Evolutionary conservation across 2,113 vertebrate species (phyloP).

Genomic region (Uria aalge): DNA sequence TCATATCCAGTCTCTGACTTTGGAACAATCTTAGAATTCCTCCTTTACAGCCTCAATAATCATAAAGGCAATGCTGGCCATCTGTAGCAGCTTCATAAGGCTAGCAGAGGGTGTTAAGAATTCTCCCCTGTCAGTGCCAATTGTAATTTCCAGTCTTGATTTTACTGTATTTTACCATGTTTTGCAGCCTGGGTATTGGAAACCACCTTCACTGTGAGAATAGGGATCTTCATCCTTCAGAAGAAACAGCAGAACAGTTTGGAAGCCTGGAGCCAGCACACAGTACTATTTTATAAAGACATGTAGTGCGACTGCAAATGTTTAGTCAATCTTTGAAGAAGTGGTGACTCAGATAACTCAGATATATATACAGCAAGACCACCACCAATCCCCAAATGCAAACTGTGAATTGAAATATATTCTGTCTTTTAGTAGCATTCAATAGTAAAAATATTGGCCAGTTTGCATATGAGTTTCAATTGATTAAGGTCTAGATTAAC

Average conservation of each 20-base stretch:
- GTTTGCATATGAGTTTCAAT: neutral
- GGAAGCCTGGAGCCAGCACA: neutral
- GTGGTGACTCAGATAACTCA: too few relatives aligned
- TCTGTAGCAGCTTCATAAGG: neutral
- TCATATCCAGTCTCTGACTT: neutral
- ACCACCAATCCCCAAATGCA: neutral
- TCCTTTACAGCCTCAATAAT: neutral
- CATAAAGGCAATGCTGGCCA: neutral
- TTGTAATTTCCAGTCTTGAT: neutral
- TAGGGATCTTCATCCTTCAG: neutral
- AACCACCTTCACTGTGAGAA: neutral
- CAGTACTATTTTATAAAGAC: neutral
- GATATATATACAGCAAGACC: neutral
- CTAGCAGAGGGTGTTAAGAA: neutral
- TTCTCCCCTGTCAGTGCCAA: neutral
- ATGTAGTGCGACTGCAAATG: neutral
- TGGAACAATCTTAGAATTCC: neutral
- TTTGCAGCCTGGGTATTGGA: neutral
- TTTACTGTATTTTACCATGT: neutral
- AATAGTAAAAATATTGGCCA: neutral
- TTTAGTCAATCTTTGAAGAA: neutral
- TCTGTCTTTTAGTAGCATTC: neutral
- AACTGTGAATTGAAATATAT: neutral
- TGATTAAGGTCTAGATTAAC: neutral
- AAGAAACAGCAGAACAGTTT: neutral